A percentile compares a stretch with the other conserved stretches of the same genome.
Conservation (phyloP, 2,113 vertebrate species). For the Typhlomys cinereus region DNA sequence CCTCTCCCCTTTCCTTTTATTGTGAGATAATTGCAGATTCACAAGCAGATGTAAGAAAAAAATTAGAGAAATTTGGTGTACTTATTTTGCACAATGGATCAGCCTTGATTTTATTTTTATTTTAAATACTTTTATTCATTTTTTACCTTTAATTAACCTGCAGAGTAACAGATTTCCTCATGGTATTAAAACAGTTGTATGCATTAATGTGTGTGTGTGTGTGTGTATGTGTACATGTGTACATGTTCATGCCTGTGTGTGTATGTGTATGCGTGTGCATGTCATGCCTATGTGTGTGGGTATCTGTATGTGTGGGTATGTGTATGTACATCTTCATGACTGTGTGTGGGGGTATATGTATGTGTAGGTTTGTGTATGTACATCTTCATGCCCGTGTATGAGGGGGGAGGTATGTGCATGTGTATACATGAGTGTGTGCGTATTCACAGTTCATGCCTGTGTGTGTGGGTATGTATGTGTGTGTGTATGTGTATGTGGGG, state of each 20-base stretch:
- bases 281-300: neutral
- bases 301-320: neutral
- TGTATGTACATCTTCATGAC: too few relatives aligned
- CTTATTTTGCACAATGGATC: neutral
- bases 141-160: neutral
- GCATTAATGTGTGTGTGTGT: too few relatives aligned
- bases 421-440: too few relatives aligned
- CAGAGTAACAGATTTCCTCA: neutral
- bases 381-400: too few relatives aligned
- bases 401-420: too few relatives aligned
- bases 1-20: neutral
- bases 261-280: too few relatives aligned
- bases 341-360: neutral
- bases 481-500: neutral
- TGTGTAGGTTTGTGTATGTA: neutral
- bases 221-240: too few relatives aligned
- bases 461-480: neutral
- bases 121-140: neutral
- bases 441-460: too few relatives aligned
- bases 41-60: neutral
- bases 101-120: too few relatives aligned
- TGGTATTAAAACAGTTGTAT: neutral
- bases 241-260: too few relatives aligned
- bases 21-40: neutral
- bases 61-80: neutral